A percentile compares a stretch with the other conserved stretches of the same genome.
phyloP scores from a whole-genome alignment of 2,113 vertebrate genomes.

The Sarotherodon lohbergeri region DNA sequence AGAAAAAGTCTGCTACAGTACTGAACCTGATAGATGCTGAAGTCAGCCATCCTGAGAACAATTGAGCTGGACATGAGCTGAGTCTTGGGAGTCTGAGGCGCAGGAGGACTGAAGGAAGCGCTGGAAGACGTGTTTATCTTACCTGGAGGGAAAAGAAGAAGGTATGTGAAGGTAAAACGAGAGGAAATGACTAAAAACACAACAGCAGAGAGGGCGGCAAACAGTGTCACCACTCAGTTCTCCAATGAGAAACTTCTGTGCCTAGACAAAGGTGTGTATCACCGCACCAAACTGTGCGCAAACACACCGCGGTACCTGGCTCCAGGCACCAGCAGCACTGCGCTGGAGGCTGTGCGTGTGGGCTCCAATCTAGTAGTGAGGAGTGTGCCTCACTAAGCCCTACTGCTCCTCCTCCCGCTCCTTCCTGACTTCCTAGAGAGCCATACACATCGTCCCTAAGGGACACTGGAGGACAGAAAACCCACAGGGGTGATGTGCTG shows the following conservation, averaged over 20 bases:
- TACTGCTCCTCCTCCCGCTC: conserved; percentile 50
- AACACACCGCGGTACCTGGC: conserved; percentile 74
- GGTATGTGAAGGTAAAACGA: neutral
- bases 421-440: conserved; percentile 61
- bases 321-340: conserved; percentile 78
- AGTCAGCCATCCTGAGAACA: conserved; percentile 94
- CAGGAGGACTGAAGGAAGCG: conserved; percentile 70
- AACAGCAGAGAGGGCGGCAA: neutral
- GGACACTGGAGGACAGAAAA: conserved; percentile 71
- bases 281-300: conserved; percentile 63
- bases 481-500: conserved; percentile 36
- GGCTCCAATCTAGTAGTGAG: conserved; percentile 63
- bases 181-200: neutral
- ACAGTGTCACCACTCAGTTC: neutral
- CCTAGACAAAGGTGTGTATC: conserved; percentile 42
- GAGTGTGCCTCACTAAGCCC: conserved; percentile 70
- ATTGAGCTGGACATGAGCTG: conserved; percentile 96
- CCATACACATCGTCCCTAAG: conserved; percentile 67
- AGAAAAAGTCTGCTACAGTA: neutral
- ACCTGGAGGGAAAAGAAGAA: conserved; percentile 38
- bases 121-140: conserved; percentile 74
- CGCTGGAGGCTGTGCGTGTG: conserved; percentile 49
- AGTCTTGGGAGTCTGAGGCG: conserved; percentile 77
- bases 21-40: conserved; percentile 93
- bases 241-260: neutral